Evolutionary conservation across 2,888 invertebrate genomes (phyloP), one percentile per base, ranked within the genome.

Genomic region (Schizotus pectinicornis): DNA sequence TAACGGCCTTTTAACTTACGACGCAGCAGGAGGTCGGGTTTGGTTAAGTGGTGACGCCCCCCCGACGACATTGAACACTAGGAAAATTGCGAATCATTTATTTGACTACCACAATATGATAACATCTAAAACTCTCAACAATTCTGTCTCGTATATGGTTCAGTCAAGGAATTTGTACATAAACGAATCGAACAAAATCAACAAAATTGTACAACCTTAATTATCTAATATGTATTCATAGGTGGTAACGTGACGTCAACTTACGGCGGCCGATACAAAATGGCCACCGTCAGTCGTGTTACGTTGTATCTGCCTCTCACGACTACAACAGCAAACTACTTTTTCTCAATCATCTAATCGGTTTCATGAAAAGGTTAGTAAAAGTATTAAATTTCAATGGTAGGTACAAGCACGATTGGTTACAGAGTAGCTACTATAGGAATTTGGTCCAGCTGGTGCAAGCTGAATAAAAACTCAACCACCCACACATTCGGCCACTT

Each of bases 111-210:
- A 11, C 11, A 9, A 11, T 35, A 9, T 35, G n/a, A 67, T 72
- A 71, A 70, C 70, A 71, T 72, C 69, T 70, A 71, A 72, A 71
- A 71, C 69, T 71, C 70, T 63, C 42, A 72, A 72, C 72, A 72
- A 72, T 67, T 68, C 62, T 68, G 59, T 63, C 54, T 43, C 22
- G 12, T 43, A 30, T 31, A 30, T 45, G 43, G 38, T 51, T 56
- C 50, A 51, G 50, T 51, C 51, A 45, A 50, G 43, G 51, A 50
- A 58, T 54, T 49, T 38, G n/a, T 49, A 54, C 48, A 49, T 53
- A 58, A 53, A 53, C 49, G 49, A 58, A 47, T 46, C 35, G 51
- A 51, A 51, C 51, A 57, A 52, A 53, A 49, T 58, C 58, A 58
- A 58, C 58, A 58, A 58, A 58, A 58, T 49, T 58, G 58, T 58